Evolutionary conservation across 2,888 invertebrate genomes (phyloP).

Genomic region (Aporophyla nigra): DNA sequence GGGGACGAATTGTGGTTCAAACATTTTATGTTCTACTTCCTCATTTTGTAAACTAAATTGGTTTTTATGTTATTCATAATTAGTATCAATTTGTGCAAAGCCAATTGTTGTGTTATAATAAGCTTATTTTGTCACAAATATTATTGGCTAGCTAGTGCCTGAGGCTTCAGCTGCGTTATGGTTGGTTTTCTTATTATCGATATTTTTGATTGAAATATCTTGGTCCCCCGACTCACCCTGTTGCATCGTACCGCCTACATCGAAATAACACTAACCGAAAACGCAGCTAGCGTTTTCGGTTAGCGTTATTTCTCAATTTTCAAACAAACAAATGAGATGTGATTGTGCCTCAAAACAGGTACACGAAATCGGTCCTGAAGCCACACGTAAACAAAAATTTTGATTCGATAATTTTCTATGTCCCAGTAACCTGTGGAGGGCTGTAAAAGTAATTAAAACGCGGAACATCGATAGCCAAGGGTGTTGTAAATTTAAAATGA

Average conservation of each 20-base stretch:
- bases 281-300: too few relatives aligned
- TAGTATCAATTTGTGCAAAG: neutral
- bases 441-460: conserved; percentile 32
- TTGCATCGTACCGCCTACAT: too few relatives aligned
- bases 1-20: conserved; percentile 16
- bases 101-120: neutral
- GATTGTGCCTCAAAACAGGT: too few relatives aligned
- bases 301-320: too few relatives aligned
- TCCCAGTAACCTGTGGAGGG: neutral
- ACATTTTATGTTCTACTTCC: conserved; percentile 23
- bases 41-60: conserved; percentile 2
- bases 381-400: neutral
- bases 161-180: neutral
- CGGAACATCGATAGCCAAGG: conserved; percentile 12
- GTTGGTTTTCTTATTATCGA: too few relatives aligned
- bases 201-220: too few relatives aligned
- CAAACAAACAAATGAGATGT: too few relatives aligned
- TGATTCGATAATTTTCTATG: neutral
- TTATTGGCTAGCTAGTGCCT: neutral
- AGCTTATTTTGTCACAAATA: neutral
- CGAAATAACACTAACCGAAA: too few relatives aligned
- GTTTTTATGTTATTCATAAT: neutral
- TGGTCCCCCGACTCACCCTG: too few relatives aligned
- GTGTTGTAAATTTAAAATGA: conserved; percentile 39
- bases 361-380: neutral